Conservation (phyloP, 2,797 vertebrate species). For the Premnoplex brunnescens region DNA sequence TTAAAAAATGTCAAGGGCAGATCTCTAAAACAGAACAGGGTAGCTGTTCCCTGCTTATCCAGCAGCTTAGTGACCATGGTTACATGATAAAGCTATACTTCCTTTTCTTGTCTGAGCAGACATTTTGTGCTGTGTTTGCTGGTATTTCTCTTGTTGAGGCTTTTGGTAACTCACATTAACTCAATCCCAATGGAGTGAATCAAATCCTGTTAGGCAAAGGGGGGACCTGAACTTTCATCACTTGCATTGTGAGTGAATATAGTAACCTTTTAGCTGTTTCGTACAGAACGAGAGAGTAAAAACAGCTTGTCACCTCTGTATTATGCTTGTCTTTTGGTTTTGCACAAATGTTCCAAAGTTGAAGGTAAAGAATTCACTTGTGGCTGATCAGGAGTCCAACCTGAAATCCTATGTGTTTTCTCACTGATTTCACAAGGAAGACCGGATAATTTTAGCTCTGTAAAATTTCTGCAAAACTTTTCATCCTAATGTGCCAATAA, state of each 20-base stretch:
- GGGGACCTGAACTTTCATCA: background rate
- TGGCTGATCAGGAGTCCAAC: background rate
- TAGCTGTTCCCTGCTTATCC: background rate
- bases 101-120: background rate
- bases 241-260: background rate
- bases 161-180: background rate
- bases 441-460: background rate
- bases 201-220: background rate
- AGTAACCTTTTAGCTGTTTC: background rate
- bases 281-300: background rate
- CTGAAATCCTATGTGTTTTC: background rate
- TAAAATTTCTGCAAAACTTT: background rate
- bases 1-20: background rate
- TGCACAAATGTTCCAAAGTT: background rate
- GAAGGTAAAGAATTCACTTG: background rate
- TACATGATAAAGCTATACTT: background rate
- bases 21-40: background rate
- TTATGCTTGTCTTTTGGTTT: background rate
- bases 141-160: background rate
- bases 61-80: background rate
- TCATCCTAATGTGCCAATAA: background rate
- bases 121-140: background rate
- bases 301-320: background rate
- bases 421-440: background rate
- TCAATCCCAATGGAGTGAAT: background rate